A percentile compares a stretch with the other conserved stretches of the same genome.
These are phyloP conservation scores for Pagrus major DNA, from an alignment of 2,113 vertebrate genomes.

Conservation along the genomic window DNA sequence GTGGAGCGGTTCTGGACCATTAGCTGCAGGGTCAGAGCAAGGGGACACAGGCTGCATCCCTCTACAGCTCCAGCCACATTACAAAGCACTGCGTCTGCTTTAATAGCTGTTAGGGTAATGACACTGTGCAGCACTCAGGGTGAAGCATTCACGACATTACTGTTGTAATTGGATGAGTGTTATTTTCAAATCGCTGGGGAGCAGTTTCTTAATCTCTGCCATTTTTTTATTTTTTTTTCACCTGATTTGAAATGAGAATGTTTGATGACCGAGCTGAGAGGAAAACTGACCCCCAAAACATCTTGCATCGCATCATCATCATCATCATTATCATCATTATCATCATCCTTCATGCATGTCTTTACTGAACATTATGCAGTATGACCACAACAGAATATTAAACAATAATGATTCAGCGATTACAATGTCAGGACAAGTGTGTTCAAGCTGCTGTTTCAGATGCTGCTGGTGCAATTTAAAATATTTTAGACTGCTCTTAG, in stretches of 20 bases:
- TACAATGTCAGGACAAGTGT: background rate
- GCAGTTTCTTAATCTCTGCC: slow-evolving; percentile 56
- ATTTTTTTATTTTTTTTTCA: slow-evolving; percentile 16
- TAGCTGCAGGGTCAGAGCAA: slow-evolving; percentile 67
- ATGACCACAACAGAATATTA: background rate
- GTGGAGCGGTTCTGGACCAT: slow-evolving; percentile 75
- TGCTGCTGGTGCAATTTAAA: background rate
- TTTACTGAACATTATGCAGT: background rate
- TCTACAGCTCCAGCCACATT: slow-evolving; percentile 33
- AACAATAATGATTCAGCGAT: background rate
- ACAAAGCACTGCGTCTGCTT: slow-evolving; percentile 46
- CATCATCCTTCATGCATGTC: background rate
- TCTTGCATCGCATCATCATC: slow-evolving; percentile 1
- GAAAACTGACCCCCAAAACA: slow-evolving; percentile 9
- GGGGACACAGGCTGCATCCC: slow-evolving; percentile 47
- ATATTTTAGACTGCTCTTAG: background rate
- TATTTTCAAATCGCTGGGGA: slow-evolving; percentile 62
- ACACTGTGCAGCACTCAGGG: slow-evolving; percentile 55
- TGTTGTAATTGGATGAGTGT: slow-evolving; percentile 67
- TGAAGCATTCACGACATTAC: slow-evolving; percentile 58
- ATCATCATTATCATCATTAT: background rate
- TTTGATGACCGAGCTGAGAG: slow-evolving; percentile 17
- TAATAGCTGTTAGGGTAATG: slow-evolving; percentile 64
- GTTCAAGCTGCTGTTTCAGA: background rate
- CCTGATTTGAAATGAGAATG: slow-evolving; percentile 42